Conservation (phyloP, 2,797 vertebrate species). For the Pitangus sulphuratus region DNA sequence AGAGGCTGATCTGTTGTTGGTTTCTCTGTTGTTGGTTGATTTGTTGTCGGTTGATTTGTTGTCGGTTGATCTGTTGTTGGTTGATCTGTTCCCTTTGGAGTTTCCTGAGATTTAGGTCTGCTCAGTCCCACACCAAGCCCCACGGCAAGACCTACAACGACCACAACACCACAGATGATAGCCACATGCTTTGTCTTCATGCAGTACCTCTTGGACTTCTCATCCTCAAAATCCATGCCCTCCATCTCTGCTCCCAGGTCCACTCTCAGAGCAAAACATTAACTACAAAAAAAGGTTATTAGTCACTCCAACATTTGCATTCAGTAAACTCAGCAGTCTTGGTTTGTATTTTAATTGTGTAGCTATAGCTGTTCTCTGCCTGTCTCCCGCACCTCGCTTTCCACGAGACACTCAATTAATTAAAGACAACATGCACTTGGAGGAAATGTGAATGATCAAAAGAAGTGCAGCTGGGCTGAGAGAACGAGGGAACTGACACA, state of each 20-base stretch:
- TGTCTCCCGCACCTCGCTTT: neutral
- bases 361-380: slow-evolving; percentile 21
- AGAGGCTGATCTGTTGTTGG: slow-evolving; percentile 5
- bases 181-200: slow-evolving; percentile 83
- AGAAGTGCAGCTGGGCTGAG: slow-evolving; percentile 17
- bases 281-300: slow-evolving; percentile 2
- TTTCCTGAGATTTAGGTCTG: slow-evolving; percentile 38
- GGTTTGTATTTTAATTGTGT: slow-evolving; percentile 17
- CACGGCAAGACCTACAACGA: slow-evolving; percentile 83
- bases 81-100: neutral
- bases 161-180: slow-evolving; percentile 82
- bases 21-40: neutral
- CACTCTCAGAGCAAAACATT: slow-evolving; percentile 1
- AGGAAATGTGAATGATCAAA: slow-evolving; percentile 26
- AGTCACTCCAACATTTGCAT: slow-evolving; percentile 38
- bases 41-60: neutral
- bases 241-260: slow-evolving; percentile 67
- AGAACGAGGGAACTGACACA: neutral
- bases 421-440: slow-evolving; percentile 13
- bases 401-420: slow-evolving; percentile 29
- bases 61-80: neutral
- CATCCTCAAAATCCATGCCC: slow-evolving; percentile 76
- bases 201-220: slow-evolving; percentile 80
- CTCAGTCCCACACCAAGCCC: slow-evolving; percentile 89
- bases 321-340: slow-evolving; percentile 36